These are phyloP conservation scores for Agapornis canus DNA, from an alignment of 2,797 vertebrate genomes.

Conservation along the genomic window DNA sequence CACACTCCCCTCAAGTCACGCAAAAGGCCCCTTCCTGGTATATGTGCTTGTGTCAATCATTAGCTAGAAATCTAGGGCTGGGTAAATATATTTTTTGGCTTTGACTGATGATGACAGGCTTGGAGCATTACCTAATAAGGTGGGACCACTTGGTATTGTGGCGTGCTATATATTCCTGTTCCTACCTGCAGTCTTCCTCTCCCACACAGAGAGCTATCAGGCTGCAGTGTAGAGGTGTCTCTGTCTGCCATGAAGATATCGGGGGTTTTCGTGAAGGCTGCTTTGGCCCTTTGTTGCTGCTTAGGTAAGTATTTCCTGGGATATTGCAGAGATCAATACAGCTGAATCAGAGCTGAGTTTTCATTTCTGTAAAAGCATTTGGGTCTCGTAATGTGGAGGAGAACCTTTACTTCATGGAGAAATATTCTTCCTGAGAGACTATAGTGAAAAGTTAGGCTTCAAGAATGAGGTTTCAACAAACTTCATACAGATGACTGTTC, in stretches of 20 bases:
- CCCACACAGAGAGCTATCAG: not conserved
- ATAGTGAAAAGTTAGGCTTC: not conserved
- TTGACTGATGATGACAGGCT: slow-evolving; percentile 14
- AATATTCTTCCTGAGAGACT: not conserved
- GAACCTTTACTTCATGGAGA: not conserved
- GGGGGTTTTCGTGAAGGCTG: not conserved
- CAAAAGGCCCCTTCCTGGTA: slow-evolving; percentile 10
- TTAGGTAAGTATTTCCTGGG: slow-evolving; percentile 38
- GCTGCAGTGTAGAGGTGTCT: not conserved
- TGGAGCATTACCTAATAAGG: not conserved
- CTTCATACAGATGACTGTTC: not conserved
- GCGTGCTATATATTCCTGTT: slow-evolving; percentile 41
- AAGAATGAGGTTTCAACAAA: not conserved
- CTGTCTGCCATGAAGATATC: slow-evolving; percentile 27
- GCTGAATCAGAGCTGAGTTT: not conserved
- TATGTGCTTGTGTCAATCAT: slow-evolving; percentile 7
- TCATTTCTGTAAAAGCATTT: not conserved
- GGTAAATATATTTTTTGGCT: slow-evolving; percentile 58
- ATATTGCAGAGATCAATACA: not conserved
- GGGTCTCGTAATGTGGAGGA: not conserved
- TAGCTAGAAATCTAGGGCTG: slow-evolving; percentile 42
- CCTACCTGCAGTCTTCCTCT: not conserved
- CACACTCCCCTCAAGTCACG: not conserved
- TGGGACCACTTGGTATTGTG: not conserved
- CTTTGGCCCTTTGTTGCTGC: slow-evolving; percentile 47